Evolutionary conservation across 2,888 invertebrate genomes (phyloP).

Genomic region (Cybosia mesomella): DNA sequence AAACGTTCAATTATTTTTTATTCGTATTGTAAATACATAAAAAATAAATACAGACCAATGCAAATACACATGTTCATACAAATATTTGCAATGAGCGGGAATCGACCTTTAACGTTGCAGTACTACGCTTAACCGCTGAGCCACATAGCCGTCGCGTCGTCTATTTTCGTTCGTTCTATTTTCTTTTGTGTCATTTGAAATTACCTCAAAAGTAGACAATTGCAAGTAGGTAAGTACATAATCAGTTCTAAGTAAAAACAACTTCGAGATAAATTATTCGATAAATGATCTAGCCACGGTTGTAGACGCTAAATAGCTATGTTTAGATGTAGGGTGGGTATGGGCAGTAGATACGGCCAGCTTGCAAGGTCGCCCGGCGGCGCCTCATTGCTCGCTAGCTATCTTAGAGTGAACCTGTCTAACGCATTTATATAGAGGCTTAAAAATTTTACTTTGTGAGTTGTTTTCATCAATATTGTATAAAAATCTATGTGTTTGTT

Average conservation of each 20-base stretch:
- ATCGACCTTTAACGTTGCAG: too few species aligned
- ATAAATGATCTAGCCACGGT: constrained; percentile 15
- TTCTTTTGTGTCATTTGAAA: background rate
- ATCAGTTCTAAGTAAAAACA: constrained; percentile 13
- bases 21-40: too few species aligned
- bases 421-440: constrained; percentile 18
- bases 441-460: too few species aligned
- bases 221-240: background rate
- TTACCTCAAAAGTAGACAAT: background rate
- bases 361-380: constrained; percentile 83
- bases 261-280: constrained; percentile 11
- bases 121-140: too few species aligned
- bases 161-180: background rate
- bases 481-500: too few species aligned
- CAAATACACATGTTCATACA: too few species aligned
- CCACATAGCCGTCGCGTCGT: too few species aligned
- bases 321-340: constrained; percentile 65
- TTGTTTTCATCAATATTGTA: too few species aligned
- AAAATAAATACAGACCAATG: too few species aligned
- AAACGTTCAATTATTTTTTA: too few species aligned
- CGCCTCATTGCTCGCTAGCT: constrained; percentile 78
- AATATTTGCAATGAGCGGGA: too few species aligned
- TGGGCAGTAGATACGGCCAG: constrained; percentile 59
- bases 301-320: constrained; percentile 49
- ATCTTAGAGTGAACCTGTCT: constrained; percentile 65